Conservation (phyloP, 1,140 invertebrate species). For the Trichoplusia ni region DNA sequence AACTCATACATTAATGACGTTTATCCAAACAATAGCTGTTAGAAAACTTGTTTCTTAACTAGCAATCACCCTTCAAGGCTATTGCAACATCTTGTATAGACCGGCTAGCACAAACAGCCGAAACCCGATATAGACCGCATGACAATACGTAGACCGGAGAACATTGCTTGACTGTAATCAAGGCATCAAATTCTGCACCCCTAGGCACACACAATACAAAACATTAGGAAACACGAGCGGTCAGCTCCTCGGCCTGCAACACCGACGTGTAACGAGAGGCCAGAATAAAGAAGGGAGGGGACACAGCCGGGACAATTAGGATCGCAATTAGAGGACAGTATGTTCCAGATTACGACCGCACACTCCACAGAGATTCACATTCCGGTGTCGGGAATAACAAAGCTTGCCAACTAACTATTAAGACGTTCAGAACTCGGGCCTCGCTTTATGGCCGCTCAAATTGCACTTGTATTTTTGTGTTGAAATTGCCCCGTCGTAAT, state of each 20-base stretch:
- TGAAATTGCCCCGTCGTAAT: conserved; percentile 43
- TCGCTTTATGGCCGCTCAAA: conserved; percentile 47
- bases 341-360: conserved; percentile 77
- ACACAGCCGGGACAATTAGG: conserved; percentile 71
- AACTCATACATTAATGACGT: too few relatives aligned
- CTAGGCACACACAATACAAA: conserved; percentile 13
- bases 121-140: background rate
- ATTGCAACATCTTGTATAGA: too few relatives aligned
- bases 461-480: conserved; percentile 53
- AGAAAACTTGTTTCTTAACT: too few relatives aligned
- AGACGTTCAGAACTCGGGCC: conserved; percentile 53
- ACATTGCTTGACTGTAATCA: conserved; percentile 7
- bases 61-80: too few relatives aligned
- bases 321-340: conserved; percentile 80
- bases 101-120: too few relatives aligned
- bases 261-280: conserved; percentile 45
- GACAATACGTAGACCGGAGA: conserved; percentile 2
- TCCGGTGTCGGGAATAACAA: conserved; percentile 57
- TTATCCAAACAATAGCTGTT: too few relatives aligned
- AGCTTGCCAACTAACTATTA: conserved; percentile 76
- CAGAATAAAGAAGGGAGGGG: conserved; percentile 62
- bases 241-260: conserved; percentile 20
- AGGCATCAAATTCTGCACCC: conserved; percentile 19
- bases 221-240: conserved; percentile 28
- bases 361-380: conserved; percentile 64